Evolutionary conservation across 2,113 vertebrate genomes (phyloP).

Genomic region (Eclectus roratus): DNA sequence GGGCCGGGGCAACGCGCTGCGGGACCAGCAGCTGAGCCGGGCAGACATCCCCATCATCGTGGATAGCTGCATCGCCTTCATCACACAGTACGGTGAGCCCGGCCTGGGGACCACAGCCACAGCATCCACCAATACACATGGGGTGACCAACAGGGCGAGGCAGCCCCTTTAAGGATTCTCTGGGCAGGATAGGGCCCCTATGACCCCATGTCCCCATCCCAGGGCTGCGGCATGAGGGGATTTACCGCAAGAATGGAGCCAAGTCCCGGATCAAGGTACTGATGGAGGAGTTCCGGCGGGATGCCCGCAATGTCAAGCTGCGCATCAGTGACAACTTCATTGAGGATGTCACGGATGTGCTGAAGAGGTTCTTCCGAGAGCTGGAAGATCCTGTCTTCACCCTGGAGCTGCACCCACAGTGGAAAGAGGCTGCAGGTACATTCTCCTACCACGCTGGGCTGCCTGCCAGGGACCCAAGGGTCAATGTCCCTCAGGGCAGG

Average conservation of each 20-base stretch:
- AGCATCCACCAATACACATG: fast-evolving
- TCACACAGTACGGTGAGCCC: slow-evolving; percentile 92
- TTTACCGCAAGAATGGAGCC: slow-evolving; percentile 95
- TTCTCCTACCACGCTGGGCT: neutral
- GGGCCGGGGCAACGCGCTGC: slow-evolving; percentile 85
- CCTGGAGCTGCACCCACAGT: slow-evolving; percentile 86
- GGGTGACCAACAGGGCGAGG: fast-evolving
- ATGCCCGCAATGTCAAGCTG: slow-evolving; percentile 93
- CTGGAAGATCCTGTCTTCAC: slow-evolving; percentile 93
- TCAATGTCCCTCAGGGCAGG: fast-evolving
- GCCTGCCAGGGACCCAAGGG: neutral
- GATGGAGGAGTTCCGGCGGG: slow-evolving; percentile 94
- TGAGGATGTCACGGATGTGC: slow-evolving; percentile 93
- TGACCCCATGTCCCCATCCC: neutral
- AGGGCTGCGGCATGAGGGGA: slow-evolving; percentile 93
- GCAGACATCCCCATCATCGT: slow-evolving; percentile 96
- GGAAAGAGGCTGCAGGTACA: slow-evolving; percentile 91
- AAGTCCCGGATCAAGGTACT: slow-evolving; percentile 91
- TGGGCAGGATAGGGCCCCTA: neutral
- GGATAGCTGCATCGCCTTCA: slow-evolving; percentile 96
- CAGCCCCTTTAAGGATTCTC: neutral
- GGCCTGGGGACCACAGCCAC: fast-evolving
- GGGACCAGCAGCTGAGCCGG: slow-evolving; percentile 94
- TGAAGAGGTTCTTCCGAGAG: slow-evolving; percentile 97
- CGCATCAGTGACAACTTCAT: slow-evolving; percentile 95